Base-by-base conservation (phyloP, 2,113 vertebrate species). In the Limanda limanda region DNA sequence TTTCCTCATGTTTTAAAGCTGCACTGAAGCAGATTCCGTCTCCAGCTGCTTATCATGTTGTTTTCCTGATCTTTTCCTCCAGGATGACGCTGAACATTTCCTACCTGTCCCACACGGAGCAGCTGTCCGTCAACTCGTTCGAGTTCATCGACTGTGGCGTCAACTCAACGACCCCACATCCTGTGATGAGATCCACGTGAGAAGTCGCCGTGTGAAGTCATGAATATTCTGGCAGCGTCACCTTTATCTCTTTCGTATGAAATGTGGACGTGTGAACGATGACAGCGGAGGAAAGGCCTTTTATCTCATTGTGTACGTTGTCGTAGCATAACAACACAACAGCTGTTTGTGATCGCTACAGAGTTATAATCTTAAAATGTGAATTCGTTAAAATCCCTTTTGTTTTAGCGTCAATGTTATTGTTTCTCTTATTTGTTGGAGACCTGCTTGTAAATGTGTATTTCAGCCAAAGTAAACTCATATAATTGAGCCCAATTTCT, bases 61-160 rank as follows among this genome's bases (percentile, higher is more conserved):
- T 52, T 18, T 42, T 56, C 57, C 18, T 45, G 9, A 14, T 21
- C 24, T 27, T 5, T 24, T 21, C 10, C 1, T 18, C 25, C 5
- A 97, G 97, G 83, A 94, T 96, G 81, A 95, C 95, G 0, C 73
- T 97, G 92, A 96, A 94, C 20, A 95, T 93, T 31, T 93, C 91
- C 0, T 97, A 94, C 74, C 84, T 97, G 56, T 92, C 94, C 13
- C 96, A 93, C 79, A 90, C 78, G 1, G 96, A 98, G 84, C 94
- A 97, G 91, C 42, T 95, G 14, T 92, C 94, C 20, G 78, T 95
- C 58, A 93, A 96, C 68, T 93, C 88, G 47, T 96, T 91, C n/a
- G 94, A 96, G 70, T 98, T 96, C 0, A 93, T 97, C 23, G 95
- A 98, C 90, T 98, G 97, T 84, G 94, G 95, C 68, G 89, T 86